phyloP scores from a whole-genome alignment of 2,113 vertebrate genomes.

The Vimba vimba region DNA sequence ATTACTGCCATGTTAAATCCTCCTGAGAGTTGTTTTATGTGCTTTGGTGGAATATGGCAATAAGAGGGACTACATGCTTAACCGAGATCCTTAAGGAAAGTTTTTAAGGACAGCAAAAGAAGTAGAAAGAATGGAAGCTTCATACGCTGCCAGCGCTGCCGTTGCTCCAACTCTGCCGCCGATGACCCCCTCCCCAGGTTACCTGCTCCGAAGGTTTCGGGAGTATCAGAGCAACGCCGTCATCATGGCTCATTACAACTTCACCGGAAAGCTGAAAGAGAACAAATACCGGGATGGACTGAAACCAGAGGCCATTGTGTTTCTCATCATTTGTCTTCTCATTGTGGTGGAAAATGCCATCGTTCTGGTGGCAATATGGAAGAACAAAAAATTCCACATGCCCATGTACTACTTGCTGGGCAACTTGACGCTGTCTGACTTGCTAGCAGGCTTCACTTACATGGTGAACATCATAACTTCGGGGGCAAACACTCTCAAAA shows the following conservation, averaged over 20 bases:
- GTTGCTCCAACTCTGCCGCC: constrained; percentile 46
- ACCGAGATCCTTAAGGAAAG: constrained; percentile 22
- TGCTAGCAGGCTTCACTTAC: constrained; percentile 88
- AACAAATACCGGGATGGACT: constrained; percentile 79
- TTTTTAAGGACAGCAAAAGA: constrained; percentile 31
- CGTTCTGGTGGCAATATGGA: constrained; percentile 85
- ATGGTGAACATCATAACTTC: constrained; percentile 88
- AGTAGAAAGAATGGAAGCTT: constrained; percentile 49
- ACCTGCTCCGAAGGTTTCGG: constrained; percentile 68
- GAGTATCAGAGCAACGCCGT: constrained; percentile 77
- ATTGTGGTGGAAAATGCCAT: constrained; percentile 87
- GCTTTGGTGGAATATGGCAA: constrained; percentile 4
- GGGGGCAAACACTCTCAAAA: constrained; percentile 80
- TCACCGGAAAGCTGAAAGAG: constrained; percentile 83
- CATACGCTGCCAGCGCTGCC: constrained; percentile 53
- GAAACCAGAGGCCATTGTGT: constrained; percentile 76
- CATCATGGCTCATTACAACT: constrained; percentile 85
- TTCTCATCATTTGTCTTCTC: constrained; percentile 84
- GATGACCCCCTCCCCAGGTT: constrained; percentile 42
- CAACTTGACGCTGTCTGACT: constrained; percentile 87
- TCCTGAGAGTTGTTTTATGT: background rate
- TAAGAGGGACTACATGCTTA: constrained; percentile 1
- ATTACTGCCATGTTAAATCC: background rate
- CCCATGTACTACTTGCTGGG: constrained; percentile 91
- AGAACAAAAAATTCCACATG: constrained; percentile 88